Evolutionary conservation across 2,888 invertebrate species (phyloP).

Genomic region (Cheilosia variabilis): DNA sequence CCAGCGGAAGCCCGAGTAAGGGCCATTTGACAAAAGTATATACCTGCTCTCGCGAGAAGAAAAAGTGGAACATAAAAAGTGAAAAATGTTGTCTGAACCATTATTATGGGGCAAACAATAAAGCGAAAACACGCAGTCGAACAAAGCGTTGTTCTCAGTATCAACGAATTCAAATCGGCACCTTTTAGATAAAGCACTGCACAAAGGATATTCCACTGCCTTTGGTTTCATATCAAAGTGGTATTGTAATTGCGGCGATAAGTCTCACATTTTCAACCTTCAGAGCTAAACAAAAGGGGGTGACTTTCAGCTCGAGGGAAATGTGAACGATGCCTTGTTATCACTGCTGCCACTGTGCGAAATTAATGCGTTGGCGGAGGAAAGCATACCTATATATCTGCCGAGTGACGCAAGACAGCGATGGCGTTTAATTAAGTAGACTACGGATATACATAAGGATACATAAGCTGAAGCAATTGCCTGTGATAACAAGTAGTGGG

Average conservation of each 20-base stretch:
- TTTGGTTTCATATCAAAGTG: conserved; percentile 43
- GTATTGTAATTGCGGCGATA: conserved; percentile 46
- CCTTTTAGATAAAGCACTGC: conserved; percentile 41
- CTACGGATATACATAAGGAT: not conserved
- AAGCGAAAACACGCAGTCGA: not conserved
- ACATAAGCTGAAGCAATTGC: conserved; percentile 9
- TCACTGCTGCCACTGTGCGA: conserved; percentile 13
- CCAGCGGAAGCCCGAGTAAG: not conserved
- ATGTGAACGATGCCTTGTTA: conserved; percentile 8
- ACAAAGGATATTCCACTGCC: conserved; percentile 21
- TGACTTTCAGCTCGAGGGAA: not conserved
- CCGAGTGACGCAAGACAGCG: conserved; percentile 4
- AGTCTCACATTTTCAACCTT: conserved; percentile 42
- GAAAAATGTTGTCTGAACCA: conserved; percentile 4
- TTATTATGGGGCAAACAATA: not conserved
- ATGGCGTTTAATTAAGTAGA: conserved; percentile 2
- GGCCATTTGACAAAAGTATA: conserved; percentile 17
- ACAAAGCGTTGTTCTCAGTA: conserved; percentile 29
- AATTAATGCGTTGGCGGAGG: conserved; percentile 5
- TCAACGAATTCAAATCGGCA: conserved; percentile 64
- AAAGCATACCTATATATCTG: not conserved
- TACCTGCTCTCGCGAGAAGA: conserved; percentile 9
- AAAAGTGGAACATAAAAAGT: not conserved
- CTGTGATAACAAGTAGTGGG: conserved; percentile 22
- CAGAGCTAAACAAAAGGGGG: conserved; percentile 6